Percentiles rank a stretch among this genome's conserved stretches.
Evolutionary conservation across 2,888 invertebrate genomes (phyloP).

Genomic region (Limnephilus marmoratus): DNA sequence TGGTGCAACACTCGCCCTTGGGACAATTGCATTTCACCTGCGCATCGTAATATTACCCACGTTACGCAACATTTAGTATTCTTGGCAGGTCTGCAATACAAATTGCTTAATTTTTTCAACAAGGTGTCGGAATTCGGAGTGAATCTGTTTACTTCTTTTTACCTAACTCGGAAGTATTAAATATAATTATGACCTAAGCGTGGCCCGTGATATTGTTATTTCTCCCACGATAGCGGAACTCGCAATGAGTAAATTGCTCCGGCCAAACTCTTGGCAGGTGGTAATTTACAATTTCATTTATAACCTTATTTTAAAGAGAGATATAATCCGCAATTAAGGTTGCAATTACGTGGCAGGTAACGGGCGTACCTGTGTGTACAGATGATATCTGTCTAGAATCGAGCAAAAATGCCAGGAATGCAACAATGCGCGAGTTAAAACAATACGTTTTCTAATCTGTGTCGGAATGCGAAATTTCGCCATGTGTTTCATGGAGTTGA

Average conservation of each 20-base stretch:
- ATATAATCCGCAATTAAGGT: conserved; percentile 42
- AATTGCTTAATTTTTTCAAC: not conserved
- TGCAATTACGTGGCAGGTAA: conserved; percentile 31
- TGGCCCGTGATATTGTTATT: not conserved
- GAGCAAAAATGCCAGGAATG: conserved; percentile 48
- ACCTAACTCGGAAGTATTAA: not conserved
- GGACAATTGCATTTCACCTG: not conserved
- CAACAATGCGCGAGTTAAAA: conserved; percentile 43
- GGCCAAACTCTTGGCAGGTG: conserved; percentile 34
- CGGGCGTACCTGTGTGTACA: conserved; percentile 26
- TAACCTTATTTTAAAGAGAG: conserved; percentile 32
- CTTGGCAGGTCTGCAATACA: not conserved
- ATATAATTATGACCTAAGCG: conserved; percentile 20
- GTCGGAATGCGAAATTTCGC: conserved; percentile 42
- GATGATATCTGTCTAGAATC: conserved; percentile 36
- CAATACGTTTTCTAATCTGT: conserved; percentile 47
- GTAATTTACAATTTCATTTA: conserved; percentile 36
- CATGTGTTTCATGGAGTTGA: conserved; percentile 7
- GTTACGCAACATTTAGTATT: not conserved
- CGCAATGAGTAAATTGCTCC: conserved; percentile 14
- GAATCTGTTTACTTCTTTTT: not conserved
- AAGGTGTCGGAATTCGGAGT: not conserved
- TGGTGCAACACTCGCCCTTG: not conserved
- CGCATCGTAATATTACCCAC: not conserved
- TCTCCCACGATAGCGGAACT: conserved; percentile 33